Conservation (phyloP, 2,113 vertebrate species). For the Tyrannus savana region DNA sequence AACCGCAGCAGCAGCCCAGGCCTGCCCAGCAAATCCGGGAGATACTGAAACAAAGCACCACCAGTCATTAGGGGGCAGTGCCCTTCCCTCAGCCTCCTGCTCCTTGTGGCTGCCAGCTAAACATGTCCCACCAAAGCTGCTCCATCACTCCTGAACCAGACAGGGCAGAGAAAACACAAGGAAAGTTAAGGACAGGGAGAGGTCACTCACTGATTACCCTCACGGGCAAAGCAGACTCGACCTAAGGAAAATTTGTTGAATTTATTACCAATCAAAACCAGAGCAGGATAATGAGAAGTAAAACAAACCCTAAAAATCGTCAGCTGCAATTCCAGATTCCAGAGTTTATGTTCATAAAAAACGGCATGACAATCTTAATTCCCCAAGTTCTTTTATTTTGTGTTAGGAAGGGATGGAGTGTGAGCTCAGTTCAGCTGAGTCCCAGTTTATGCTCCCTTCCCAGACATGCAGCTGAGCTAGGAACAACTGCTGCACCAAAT, state of each 20-base stretch:
- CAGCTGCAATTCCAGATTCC: neutral
- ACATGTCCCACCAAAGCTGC: neutral
- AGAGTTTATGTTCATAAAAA: neutral
- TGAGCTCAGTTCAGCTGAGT: neutral
- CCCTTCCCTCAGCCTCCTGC: neutral
- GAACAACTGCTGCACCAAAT: neutral
- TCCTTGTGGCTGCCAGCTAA: neutral
- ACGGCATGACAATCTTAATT: neutral
- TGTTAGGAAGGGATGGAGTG: accelerated
- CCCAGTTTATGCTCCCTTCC: neutral
- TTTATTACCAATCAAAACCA: neutral
- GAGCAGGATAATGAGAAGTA: neutral
- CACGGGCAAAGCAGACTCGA: neutral
- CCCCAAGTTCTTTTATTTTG: neutral
- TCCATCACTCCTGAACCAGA: neutral
- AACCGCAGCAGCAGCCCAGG: slow-evolving; percentile 82
- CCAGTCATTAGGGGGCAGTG: neutral
- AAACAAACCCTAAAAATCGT: neutral
- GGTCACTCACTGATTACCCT: neutral
- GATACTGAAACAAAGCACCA: slow-evolving; percentile 76
- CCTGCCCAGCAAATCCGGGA: slow-evolving; percentile 82
- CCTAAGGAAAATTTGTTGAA: neutral
- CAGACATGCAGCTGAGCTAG: neutral
- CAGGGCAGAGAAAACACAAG: neutral
- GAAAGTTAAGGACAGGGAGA: neutral